A percentile compares a stretch with the other conserved stretches of the same genome.
phyloP scores from a whole-genome alignment of 2,113 vertebrate species.

The Egretta garzetta region DNA sequence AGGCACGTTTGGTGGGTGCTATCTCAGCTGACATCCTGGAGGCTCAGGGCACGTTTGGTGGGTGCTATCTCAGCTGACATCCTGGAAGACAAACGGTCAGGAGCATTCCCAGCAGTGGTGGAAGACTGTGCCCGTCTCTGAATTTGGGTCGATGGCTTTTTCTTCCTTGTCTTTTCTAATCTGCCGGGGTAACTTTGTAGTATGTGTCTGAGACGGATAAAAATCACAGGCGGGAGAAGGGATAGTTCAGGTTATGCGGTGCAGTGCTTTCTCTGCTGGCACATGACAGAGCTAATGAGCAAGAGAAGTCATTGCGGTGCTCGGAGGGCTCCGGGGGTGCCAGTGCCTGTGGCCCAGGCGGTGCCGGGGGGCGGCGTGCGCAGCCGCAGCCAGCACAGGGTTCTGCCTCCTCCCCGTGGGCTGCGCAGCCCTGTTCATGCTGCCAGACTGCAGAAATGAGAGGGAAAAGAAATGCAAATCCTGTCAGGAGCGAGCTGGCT shows the following conservation, averaged over 20 bases:
- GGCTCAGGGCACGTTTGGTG: neutral
- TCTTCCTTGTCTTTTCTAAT: neutral
- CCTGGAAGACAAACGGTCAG: neutral
- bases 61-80: rapidly evolving
- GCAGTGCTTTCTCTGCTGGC: neutral
- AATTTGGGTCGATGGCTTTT: neutral
- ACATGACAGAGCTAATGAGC: rapidly evolving
- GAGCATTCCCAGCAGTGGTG: neutral
- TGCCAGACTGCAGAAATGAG: neutral
- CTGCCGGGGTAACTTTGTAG: neutral
- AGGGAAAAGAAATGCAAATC: neutral
- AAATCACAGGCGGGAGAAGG: neutral
- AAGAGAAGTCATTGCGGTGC: rapidly evolving
- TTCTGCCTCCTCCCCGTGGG: neutral
- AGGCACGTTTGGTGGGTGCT: neutral
- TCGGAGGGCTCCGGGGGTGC: rapidly evolving
- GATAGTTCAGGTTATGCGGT: rapidly evolving
- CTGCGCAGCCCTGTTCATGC: rapidly evolving
- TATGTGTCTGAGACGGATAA: neutral
- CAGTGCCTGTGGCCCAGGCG: rapidly evolving
- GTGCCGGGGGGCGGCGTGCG: rapidly evolving
- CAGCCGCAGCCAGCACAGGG: rapidly evolving
- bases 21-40: too few relatives aligned
- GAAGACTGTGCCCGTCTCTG: neutral
- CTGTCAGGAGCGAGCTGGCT: neutral